phyloP scores from a whole-genome alignment of 2,113 vertebrate species.

The Scolopax mira region DNA sequence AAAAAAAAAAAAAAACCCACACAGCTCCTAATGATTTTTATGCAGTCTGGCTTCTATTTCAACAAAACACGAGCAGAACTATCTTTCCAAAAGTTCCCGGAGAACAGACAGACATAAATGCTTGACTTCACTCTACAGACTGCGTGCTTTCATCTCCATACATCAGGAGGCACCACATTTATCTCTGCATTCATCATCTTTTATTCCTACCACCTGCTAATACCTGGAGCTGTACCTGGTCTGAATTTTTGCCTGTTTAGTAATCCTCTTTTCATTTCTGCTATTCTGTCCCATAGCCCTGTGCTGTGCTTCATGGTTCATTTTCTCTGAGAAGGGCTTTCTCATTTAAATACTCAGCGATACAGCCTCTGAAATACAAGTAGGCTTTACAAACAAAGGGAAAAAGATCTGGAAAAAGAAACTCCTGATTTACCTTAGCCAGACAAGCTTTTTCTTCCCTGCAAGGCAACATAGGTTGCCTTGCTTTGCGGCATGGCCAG shows the following conservation, averaged over 20 bases:
- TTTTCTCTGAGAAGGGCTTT: neutral
- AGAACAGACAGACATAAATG: neutral
- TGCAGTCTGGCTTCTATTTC: conserved; percentile 34
- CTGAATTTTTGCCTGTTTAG: neutral
- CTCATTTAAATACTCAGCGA: neutral
- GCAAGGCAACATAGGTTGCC: neutral
- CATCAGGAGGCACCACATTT: neutral
- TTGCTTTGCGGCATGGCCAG: neutral
- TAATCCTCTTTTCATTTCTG: neutral
- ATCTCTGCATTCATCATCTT: conserved; percentile 10
- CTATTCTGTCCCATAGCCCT: neutral
- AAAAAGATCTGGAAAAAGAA: neutral
- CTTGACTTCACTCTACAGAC: neutral
- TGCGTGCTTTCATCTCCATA: neutral
- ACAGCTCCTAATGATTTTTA: conserved; percentile 17
- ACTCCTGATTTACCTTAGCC: rapidly evolving
- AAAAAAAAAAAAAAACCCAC: conserved; percentile 21
- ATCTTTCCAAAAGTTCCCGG: neutral
- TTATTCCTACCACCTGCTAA: conserved; percentile 27
- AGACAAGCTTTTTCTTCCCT: neutral
- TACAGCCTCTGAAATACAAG: neutral
- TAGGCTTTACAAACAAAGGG: neutral
- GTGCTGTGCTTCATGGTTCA: neutral
- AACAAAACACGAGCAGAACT: conserved; percentile 16
- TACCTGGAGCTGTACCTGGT: neutral